Evolutionary conservation across 2,888 invertebrate species (phyloP), one percentile per base, ranked within the genome.

Genomic region (Cheilosia scutellata): DNA sequence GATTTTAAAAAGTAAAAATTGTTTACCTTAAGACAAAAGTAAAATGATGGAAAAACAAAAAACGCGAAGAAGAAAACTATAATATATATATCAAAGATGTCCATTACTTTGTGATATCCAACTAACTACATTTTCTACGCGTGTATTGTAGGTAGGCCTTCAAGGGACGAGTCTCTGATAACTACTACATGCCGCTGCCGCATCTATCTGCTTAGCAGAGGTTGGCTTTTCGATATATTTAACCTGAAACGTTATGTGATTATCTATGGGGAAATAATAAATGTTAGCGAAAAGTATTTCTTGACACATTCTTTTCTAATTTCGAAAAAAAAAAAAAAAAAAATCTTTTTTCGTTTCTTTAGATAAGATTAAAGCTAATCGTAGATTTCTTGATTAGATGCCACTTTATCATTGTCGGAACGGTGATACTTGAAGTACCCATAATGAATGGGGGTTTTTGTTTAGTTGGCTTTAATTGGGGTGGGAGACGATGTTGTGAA

Each of bases 281-380:
- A 11, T 25, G 27, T 33, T 1, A 49, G 47, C n/a, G 1, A 33
- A 58, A 42, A 58, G 20, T 7, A 37, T 44, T 42, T 20, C 20
- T 31, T 74, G 62, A 4, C 20, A 44, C 13, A 37, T 37, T 33
- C 3, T 37, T 27, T 51, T 4, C n/a, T 25, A 49, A 6, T 44
- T 65, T 42, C 33, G 4, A 51, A 53, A 27, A 11, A 27, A n/a
- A 49, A 37, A n/a, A n/a, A n/a, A n/a, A n/a, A n/a, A n/a, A n/a
- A n/a, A n/a, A n/a, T n/a, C n/a, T n/a, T 27, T 53, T 40, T 77
- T 57, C 25, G 5, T 27, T 49, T 70, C 44, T 42, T 57, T 53
- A 27, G 84, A 84, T 84, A 75, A 84, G 84, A 84, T 84, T 65
- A 84, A 42, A 25, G 44, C 62, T 70, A 68, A 79, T 84, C 63